phyloP scores from a whole-genome alignment of 2,888 invertebrate genomes.

The Scrobipalpa costella region DNA sequence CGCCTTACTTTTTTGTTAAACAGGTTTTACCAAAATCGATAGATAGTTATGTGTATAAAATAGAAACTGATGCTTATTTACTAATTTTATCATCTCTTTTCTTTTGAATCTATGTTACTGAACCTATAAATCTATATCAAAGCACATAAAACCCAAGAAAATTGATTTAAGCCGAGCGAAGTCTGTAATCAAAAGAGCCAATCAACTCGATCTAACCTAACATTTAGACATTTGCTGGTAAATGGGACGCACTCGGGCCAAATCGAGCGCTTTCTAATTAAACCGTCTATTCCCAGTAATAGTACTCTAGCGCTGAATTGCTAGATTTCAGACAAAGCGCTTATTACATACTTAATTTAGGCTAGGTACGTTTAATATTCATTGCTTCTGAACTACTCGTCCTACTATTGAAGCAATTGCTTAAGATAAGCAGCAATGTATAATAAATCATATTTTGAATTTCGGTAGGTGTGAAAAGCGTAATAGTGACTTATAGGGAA shows the following conservation, averaged over 20 bases:
- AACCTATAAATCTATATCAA: too few species aligned
- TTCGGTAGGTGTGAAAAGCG: too few species aligned
- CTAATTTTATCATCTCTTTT: too few species aligned
- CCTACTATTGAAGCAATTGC: too few species aligned
- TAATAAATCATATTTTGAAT: too few species aligned
- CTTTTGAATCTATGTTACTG: neutral
- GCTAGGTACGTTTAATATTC: neutral
- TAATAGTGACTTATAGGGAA: too few species aligned
- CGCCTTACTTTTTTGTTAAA: too few species aligned
- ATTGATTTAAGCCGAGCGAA: neutral
- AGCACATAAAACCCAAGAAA: too few species aligned
- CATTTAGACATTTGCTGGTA: neutral
- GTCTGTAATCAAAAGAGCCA: slow-evolving; percentile 2
- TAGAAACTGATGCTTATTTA: too few species aligned
- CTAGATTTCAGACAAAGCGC: neutral
- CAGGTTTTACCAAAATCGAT: neutral
- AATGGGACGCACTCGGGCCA: neutral
- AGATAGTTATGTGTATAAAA: too few species aligned
- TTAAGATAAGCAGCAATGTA: too few species aligned
- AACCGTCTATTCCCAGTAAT: slow-evolving; percentile 6
- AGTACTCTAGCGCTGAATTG: neutral
- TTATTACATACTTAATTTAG: neutral
- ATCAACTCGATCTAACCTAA: slow-evolving; percentile 2
- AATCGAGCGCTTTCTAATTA: slow-evolving; percentile 12
- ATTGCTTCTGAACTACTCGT: too few species aligned